Evolutionary conservation across 2,888 invertebrate genomes (phyloP).

Genomic region (Sclerodermus sp.): DNA sequence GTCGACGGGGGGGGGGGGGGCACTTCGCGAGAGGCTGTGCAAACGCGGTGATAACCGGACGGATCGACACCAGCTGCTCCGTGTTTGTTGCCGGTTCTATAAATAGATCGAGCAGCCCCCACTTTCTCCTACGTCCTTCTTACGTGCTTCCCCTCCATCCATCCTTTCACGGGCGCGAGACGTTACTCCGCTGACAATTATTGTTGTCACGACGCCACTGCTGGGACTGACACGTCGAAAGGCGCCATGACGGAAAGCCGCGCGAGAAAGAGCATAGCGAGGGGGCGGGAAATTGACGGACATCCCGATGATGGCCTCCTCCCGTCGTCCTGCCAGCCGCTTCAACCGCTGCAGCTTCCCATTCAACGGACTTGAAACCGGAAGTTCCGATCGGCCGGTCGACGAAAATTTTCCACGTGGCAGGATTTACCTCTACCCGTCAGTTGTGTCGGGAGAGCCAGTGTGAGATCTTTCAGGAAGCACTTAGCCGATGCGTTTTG

Average conservation of each 20-base stretch:
- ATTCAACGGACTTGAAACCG: too few relatives aligned
- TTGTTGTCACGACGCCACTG: slow-evolving; percentile 51
- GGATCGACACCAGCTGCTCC: slow-evolving; percentile 55
- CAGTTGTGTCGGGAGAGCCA: too few relatives aligned
- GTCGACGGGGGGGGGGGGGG: too few relatives aligned
- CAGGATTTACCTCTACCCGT: too few relatives aligned
- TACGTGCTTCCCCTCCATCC: slow-evolving; percentile 11
- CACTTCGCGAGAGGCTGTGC: slow-evolving; percentile 22
- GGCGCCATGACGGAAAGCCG: slow-evolving; percentile 6
- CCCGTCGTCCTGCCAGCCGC: neutral
- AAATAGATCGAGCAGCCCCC: slow-evolving; percentile 41
- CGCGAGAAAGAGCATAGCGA: slow-evolving; percentile 2
- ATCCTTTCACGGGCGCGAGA: slow-evolving; percentile 23
- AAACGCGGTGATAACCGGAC: slow-evolving; percentile 47
- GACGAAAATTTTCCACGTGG: neutral
- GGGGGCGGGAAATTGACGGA: slow-evolving; percentile 2
- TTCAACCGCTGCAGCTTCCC: too few relatives aligned
- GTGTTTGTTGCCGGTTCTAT: slow-evolving; percentile 35
- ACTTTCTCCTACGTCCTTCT: slow-evolving; percentile 27
- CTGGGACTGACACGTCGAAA: slow-evolving; percentile 50
- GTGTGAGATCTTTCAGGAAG: too few relatives aligned
- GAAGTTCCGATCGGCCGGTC: too few relatives aligned
- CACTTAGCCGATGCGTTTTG: too few relatives aligned
- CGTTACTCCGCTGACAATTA: slow-evolving; percentile 54
- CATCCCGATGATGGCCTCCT: neutral